Evolutionary conservation across 2,113 vertebrate genomes (phyloP).

Genomic region (Bubo blakistoni): DNA sequence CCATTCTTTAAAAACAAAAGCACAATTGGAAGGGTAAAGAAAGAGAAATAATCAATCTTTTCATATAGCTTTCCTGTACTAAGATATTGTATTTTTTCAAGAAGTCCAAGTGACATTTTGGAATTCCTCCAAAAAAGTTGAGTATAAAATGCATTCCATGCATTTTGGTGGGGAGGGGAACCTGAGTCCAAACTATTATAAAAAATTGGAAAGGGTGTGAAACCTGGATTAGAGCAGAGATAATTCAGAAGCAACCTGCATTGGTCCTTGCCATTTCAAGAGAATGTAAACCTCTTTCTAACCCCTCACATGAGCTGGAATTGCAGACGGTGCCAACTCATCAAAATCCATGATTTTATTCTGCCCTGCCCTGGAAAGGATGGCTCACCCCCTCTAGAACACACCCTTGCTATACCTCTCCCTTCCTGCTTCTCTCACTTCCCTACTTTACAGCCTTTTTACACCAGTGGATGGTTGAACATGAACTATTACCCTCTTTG

Average conservation of each 20-base stretch:
- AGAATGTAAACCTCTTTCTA: neutral
- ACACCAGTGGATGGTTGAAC: neutral
- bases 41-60: neutral
- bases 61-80: neutral
- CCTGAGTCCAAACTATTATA: neutral
- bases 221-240: neutral
- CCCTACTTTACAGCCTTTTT: neutral
- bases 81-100: neutral
- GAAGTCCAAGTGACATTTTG: neutral
- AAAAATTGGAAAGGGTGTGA: neutral
- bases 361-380: neutral
- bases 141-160: neutral
- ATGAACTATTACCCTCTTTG: neutral
- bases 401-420: neutral
- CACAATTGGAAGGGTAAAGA: neutral
- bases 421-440: neutral
- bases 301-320: neutral
- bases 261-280: neutral
- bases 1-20: slow-evolving; percentile 75
- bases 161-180: neutral
- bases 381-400: neutral
- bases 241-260: neutral
- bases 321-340: neutral
- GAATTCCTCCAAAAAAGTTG: neutral
- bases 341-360: neutral